Base-by-base conservation (phyloP, 2,888 invertebrate genomes). In the Eupithecia inturbata region DNA sequence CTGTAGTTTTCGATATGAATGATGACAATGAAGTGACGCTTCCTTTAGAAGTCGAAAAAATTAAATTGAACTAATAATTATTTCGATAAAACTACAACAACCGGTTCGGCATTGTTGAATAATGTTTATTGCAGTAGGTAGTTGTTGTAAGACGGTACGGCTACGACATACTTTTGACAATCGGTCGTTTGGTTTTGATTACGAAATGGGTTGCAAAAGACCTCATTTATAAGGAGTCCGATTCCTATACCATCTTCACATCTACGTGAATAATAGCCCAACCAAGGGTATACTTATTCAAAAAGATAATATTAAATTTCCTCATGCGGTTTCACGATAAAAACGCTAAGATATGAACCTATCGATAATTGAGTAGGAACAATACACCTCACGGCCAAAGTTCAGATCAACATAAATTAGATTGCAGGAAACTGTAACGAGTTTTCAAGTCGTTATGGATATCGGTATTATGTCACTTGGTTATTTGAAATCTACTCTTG, bases 391-490 rank as follows among this genome's bases (percentile, higher is more conserved):
- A n/a, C 53, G 26, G 57, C 12, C 57, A 57, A 53, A 53, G 57
- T 57, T 57, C 57, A 26, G 57, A 26, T 0, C 3, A 26, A 57
- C 57, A 26, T 57, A 57, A 57, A 57, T 57, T 26, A 57, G 12
- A 57, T 57, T 14, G 22, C 57, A 57, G 26, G 14, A 57, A 53
- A 53, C 60, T 28, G 26, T 60, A 60, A 31, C 16, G 10, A 19
- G 31, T 62, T 62, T 31, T 2, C 2, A 62, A 33, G 19, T 39
- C 33, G 57, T 64, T 74, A 68, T 49, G 73, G 73, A 70, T 70
- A 70, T 73, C 49, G 10, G 9, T 53, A 66, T 73, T 74, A 71
- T 68, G 57, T 63, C 28, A 74, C 64, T 69, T 62, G 67, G 62
- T 41, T 33, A 75, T 73, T 28, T 60, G 26, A 45, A 71, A 22